phyloP scores from a whole-genome alignment of 2,113 vertebrate species.

The Rhynchomys soricoides region DNA sequence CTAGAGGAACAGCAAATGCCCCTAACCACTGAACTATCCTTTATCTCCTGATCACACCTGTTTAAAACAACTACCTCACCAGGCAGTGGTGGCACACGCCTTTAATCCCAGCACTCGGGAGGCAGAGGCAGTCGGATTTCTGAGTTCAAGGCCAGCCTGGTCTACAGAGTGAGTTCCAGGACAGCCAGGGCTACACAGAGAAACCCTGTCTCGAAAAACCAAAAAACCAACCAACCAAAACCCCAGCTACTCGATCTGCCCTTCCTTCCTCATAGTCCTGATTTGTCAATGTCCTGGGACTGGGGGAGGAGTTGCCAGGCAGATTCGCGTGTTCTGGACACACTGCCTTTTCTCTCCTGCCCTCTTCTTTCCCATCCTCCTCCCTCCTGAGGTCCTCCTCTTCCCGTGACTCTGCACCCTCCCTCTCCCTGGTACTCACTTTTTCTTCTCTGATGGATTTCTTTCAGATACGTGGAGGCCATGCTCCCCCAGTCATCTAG shows the following conservation, averaged over 20 bases:
- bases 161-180: too few relatives aligned
- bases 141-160: too few relatives aligned
- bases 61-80: neutral
- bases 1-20: neutral
- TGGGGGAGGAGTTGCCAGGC: neutral
- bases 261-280: neutral
- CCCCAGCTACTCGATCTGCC: too few relatives aligned
- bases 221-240: too few relatives aligned
- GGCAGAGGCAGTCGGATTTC: too few relatives aligned
- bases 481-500: neutral
- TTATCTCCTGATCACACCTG: neutral
- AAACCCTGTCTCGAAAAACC: too few relatives aligned
- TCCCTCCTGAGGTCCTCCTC: neutral
- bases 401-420: neutral
- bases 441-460: conserved; percentile 42
- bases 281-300: neutral
- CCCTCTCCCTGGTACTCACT: conserved; percentile 39
- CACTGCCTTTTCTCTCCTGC: neutral
- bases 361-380: neutral
- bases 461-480: neutral
- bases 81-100: too few relatives aligned
- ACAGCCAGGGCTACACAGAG: too few relatives aligned
- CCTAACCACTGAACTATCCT: neutral
- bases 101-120: too few relatives aligned
- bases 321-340: neutral